Base-by-base conservation (phyloP, 2,113 vertebrate genomes). In the Brevimyrus niger region DNA sequence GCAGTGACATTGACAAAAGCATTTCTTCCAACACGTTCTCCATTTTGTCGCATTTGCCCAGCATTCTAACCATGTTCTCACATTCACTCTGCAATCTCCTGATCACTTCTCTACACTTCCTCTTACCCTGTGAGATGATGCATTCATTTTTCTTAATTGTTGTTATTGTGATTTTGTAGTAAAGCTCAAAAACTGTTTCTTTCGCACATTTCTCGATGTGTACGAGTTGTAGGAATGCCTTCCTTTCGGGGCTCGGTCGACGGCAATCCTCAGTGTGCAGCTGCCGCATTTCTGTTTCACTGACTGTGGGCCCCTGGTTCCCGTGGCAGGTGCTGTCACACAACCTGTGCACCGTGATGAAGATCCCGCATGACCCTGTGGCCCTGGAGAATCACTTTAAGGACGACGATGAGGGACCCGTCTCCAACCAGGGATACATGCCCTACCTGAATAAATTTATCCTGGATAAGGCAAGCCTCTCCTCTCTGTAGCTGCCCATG, bases 361-460 rank as follows among this genome's bases (percentile, higher is more conserved):
- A 96, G 11, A 98, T 99, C 91, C 98, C 98, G 1, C 98, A 99
- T 0, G 98, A 99, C 92, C 98, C 98, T 0, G 97, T 99, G 91
- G 97, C 98, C 15, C 95, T 99, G 92, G 98, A 99, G 91, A 97
- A 99, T 50, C 98, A 99, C 91, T 99, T 99, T 1, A 97, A 97
- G 92, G 98, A 99, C 0, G 98, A 99, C 6, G 98, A 99, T 2
- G 97, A 99, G 92, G 98, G 98, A 17, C 98, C 98, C 0, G 98
- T 99, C 89, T 99, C 98, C 91, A 99, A 97, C 93, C 98, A 99
- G 93, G 98, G 98, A 19, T 99, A 99, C 95, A 99, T 99, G 98
- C 98, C 98, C 0, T 99, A 99, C 92, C 96, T 99, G 90, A 98
- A 98, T 94, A 98, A 95, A 91, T 99, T 99, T 94, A 99, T 99